Evolutionary conservation across 2,797 vertebrate genomes (phyloP), one percentile per base, ranked within the genome.

Genomic region (Macropodus opercularis): DNA sequence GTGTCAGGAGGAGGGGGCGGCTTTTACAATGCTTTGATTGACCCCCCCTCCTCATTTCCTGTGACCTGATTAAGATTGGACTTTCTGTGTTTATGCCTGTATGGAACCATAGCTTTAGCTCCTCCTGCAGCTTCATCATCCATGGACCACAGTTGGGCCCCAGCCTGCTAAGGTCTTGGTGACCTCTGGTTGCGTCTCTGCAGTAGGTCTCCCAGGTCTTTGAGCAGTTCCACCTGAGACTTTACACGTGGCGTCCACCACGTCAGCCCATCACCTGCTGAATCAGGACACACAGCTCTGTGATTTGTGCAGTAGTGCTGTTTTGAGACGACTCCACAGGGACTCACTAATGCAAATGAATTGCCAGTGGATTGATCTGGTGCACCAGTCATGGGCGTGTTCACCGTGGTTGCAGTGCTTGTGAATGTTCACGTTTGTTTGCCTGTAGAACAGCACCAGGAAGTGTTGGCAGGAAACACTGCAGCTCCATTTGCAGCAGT

Each of bases 41-140:
- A 60, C 68, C 59, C 73, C 60, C 56, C 68, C 59, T 57, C 50
- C 35, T 64, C 56, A 4, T 66, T 54, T 67, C 44, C 63, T 54
- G 29, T 54, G 51, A 59, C 21, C 39, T 11, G 35, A 79, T 77
- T 76, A 55, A 85, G 77, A 54, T 80, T 73, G 47, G 41, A 64
- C 75, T 63, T n/a, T n/a, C 22, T 8, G 29, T 72, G n/a, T 65
- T 80, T 66, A 24, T n/a, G n/a, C n/a, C n/a, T n/a, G n/a, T n/a
- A 38, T 13, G 18, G 14, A 69, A 72, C 36, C 26, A 14, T 8
- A 39, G 3, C n/a, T 67, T 48, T 38, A 48, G 38, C 27, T 62
- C 40, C 47, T 64, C 46, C 68, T 46, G 12, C 13, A 12, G 24
- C 11, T 19, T 3, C 19, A 18, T 47, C 26, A 10, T 10, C 41